Evolutionary conservation across 2,113 vertebrate genomes (phyloP), one percentile per base, ranked within the genome.

Genomic region (Odobenus rosmarus): DNA sequence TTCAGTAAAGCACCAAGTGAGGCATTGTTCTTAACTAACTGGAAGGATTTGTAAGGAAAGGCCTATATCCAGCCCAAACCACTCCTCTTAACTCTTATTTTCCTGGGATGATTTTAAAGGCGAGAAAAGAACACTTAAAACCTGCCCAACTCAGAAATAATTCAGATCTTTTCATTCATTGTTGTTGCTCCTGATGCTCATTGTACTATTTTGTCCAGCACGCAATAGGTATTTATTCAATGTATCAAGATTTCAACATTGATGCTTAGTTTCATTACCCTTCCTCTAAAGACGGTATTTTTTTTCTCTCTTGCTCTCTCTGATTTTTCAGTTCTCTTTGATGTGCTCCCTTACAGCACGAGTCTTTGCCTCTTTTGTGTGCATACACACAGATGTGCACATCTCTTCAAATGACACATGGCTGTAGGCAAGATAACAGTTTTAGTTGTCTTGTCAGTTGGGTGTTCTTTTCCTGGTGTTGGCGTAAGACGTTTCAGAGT

Each of bases 51-150:
- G 18, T 81, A 85, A 89, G 13, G 9, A 93, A 93, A 81, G n/a
- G 15, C 28, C 39, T 24, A 3, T 76, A 39, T 55, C 46, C n/a
- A 76, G 3, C 12, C 26, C 16, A 57, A 18, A 71, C 18, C 14
- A 23, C 81, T 92, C 28, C 53, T 71, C 18, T 67, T 61, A 64
- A 28, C 14, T 92, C 21, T 64, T 94, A 26, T 76, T 96, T 95
- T 67, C 31, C 13, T 67, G 64, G n/a, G 15, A 51, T 93, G 83
- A 2, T 74, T 97, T 93, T 84, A n/a, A 83, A 94, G 74, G 21
- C 10, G 6, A 26, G 84, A 71, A 83, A n/a, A 87, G 39, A 36
- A 21, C 5, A 46, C 33, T 94, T 39, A 81, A 87, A 86, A 53
- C 33, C 51, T 59, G 13, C 42, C 87, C 51, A 7, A 9, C 64